These are phyloP conservation scores for Cyphomyrus plagiostoma DNA, from an alignment of 2,113 vertebrate species.

Conservation along the genomic window DNA sequence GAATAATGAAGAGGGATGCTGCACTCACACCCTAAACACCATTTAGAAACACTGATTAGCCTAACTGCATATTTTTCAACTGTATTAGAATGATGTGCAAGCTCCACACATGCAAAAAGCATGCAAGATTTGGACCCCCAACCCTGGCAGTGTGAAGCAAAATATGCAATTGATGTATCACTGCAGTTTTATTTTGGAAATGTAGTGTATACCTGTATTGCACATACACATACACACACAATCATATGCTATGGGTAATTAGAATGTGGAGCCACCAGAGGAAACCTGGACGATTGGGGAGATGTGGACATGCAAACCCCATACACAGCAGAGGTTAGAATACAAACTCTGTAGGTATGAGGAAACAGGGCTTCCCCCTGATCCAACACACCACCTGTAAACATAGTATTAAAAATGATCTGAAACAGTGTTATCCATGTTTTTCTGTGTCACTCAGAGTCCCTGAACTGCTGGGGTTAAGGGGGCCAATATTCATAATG, in stretches of 20 bases:
- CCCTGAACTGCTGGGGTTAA: not conserved
- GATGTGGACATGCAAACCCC: not conserved
- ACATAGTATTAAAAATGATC: not conserved
- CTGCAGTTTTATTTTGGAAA: not conserved
- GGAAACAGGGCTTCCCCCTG: too few relatives aligned
- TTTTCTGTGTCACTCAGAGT: not conserved
- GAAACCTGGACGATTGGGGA: not conserved
- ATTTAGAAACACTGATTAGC: not conserved
- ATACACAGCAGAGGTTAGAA: not conserved
- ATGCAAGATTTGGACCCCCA: not conserved
- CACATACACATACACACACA: not conserved
- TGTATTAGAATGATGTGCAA: not conserved
- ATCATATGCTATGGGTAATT: not conserved
- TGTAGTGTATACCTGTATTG: not conserved
- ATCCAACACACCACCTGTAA: not conserved
- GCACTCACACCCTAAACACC: not conserved
- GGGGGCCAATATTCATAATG: not conserved
- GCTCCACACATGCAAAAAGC: not conserved
- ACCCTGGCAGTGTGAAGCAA: not conserved
- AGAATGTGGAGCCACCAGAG: not conserved
- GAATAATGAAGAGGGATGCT: not conserved
- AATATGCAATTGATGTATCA: not conserved
- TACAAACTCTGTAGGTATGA: not conserved
- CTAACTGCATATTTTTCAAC: not conserved
- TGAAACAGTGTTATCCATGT: not conserved